Percentiles rank a stretch among this genome's conserved stretches.
phyloP scores from a whole-genome alignment of 1,140 invertebrate genomes.

The Heterodera schachtii region DNA sequence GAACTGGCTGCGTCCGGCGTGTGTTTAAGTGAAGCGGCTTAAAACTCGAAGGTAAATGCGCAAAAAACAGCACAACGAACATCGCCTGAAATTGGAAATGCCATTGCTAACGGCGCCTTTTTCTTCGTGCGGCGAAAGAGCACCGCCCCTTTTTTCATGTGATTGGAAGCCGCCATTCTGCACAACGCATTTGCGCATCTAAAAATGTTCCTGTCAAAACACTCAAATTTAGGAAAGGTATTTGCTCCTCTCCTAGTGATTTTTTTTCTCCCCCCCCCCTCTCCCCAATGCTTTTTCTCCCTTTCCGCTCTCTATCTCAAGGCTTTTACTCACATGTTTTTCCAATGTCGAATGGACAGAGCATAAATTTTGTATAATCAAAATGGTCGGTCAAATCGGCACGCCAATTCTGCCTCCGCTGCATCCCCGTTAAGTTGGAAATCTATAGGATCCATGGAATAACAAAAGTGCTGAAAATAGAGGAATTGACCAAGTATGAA shows the following conservation, averaged over 20 bases:
- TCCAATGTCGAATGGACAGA: conserved; percentile 97
- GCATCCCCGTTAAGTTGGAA: too few species aligned
- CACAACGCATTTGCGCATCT: conserved; percentile 97
- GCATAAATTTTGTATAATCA: too few species aligned
- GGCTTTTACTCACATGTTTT: conserved; percentile 75
- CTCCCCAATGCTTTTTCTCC: too few species aligned
- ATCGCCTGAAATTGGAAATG: background rate
- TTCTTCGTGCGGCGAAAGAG: background rate
- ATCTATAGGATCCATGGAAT: too few species aligned
- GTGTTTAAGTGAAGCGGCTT: conserved; percentile 28
- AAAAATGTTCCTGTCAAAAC: background rate
- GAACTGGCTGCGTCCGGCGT: conserved; percentile 33
- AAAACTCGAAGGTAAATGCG: background rate
- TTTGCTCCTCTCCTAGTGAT: too few species aligned
- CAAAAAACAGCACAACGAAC: background rate
- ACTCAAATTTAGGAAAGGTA: background rate
- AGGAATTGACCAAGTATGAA: too few species aligned
- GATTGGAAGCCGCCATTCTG: conserved; percentile 67
- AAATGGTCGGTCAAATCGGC: too few species aligned
- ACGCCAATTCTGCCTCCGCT: too few species aligned
- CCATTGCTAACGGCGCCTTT: conserved; percentile 8
- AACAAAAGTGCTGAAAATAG: too few species aligned
- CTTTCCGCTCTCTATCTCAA: too few species aligned
- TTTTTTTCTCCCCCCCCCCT: too few species aligned
- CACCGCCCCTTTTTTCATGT: background rate